Evolutionary conservation across 2,888 invertebrate species (phyloP), one percentile per base, ranked within the genome.

Genomic region (Agrochola litura): DNA sequence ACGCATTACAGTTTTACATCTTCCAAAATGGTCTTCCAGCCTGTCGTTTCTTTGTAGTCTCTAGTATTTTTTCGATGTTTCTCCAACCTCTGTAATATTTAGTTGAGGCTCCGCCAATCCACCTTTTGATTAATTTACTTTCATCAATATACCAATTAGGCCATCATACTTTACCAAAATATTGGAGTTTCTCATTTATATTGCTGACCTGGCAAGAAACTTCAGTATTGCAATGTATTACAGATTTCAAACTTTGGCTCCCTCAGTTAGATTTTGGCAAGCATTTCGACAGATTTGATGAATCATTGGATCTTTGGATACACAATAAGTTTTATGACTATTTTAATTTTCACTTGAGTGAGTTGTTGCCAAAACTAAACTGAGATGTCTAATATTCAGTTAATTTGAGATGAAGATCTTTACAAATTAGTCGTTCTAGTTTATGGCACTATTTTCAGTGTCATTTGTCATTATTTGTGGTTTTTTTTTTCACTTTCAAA

Each of bases 201-300:
- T 75, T 80, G 80, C 87, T 76, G 70, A 81, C 69, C 66, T 70
- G 37, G 73, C 75, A 61, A 76, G 68, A 82, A 85, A 89, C 73
- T 87, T 85, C 49, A 58, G 56, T 75, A 43, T 74, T 63, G 73
- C 77, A 68, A 79, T 79, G 83, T 87, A 77, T 79, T 69, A 69
- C 79, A 78, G 73, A 77, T 84, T 82, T 64, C 76, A 82, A 89
- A 88, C 71, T 87, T 89, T 68, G 58, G n/a, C 77, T 77, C 80
- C 63, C 68, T 71, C 69, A 43, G 81, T 83, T 71, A 82, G 73
- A 77, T 79, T 82, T 87, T 82, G 77, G 81, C 80, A 83, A 73
- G 63, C 82, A 72, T 83, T 88, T 82, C 75, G 82, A 81, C 87
- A 85, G 79, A 85, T 85, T 85, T 89, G 87, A 88, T 87, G 86